Evolutionary conservation across 1,140 invertebrate genomes (phyloP).

Genomic region (Parasteatoda tepidariorum): DNA sequence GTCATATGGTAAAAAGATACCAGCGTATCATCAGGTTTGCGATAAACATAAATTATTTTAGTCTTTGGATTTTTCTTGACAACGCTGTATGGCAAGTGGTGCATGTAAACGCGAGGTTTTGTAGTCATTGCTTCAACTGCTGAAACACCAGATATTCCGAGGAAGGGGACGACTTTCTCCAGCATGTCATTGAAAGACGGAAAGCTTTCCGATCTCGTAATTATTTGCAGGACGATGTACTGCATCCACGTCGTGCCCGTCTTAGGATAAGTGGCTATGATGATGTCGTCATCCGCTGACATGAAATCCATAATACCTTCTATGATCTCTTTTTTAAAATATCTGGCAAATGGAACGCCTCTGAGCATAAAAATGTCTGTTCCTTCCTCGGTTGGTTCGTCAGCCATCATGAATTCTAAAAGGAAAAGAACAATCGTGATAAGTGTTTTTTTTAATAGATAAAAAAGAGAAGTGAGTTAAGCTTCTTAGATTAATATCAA

Average conservation of each 20-base stretch:
- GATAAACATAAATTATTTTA: conserved; percentile 34
- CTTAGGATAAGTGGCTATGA: conserved; percentile 68
- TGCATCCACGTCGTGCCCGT: conserved; percentile 55
- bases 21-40: conserved; percentile 51
- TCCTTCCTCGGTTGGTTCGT: too few species aligned
- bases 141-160: conserved; percentile 23
- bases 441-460: too few species aligned
- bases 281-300: conserved; percentile 64
- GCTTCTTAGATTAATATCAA: too few species aligned
- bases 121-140: neutral
- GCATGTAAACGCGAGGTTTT: conserved; percentile 69
- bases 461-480: too few species aligned
- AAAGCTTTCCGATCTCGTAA: neutral
- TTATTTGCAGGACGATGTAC: conserved; percentile 11
- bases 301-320: conserved; percentile 51
- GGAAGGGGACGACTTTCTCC: neutral
- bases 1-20: conserved; percentile 53
- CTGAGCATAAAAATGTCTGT: neutral
- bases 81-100: conserved; percentile 76
- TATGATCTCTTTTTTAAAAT: conserved; percentile 19
- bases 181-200: neutral
- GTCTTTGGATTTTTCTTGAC: conserved; percentile 17
- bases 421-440: too few species aligned
- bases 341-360: neutral
- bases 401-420: too few species aligned